phyloP scores from a whole-genome alignment of 2,888 invertebrate species.

The Drosophila ustulata region DNA sequence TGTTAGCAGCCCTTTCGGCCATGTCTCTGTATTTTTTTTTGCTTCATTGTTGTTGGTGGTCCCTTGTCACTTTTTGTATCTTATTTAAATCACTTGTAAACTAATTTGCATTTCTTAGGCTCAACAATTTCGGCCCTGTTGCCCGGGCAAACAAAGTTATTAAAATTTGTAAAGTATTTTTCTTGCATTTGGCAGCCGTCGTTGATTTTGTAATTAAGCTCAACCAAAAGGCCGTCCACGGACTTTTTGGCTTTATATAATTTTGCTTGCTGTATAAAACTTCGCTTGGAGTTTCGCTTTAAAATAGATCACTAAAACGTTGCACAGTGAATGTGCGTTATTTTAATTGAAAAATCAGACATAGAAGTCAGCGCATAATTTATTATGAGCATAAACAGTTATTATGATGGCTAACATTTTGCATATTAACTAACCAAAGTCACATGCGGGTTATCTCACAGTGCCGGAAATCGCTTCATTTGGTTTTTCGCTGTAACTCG shows the following conservation, averaged over 20 bases:
- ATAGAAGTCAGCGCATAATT: conserved; percentile 46
- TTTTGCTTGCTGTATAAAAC: conserved; percentile 7
- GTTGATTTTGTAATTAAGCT: conserved; percentile 64
- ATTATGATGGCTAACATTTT: conserved; percentile 56
- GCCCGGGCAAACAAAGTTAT: conserved; percentile 70
- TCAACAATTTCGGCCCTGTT: conserved; percentile 50
- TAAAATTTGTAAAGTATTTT: conserved; percentile 66
- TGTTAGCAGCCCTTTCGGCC: conserved; percentile 41
- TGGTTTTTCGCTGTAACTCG: conserved; percentile 42
- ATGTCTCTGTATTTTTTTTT: neutral
- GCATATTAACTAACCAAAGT: conserved; percentile 48
- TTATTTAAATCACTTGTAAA: conserved; percentile 77
- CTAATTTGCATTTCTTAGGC: conserved; percentile 76
- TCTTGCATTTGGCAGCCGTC: conserved; percentile 55
- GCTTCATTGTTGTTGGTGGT: conserved; percentile 37
- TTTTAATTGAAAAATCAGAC: conserved; percentile 44
- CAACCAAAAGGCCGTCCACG: conserved; percentile 17
- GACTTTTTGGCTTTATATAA: conserved; percentile 20
- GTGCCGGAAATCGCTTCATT: conserved; percentile 61
- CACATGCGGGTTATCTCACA: conserved; percentile 35
- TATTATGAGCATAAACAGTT: conserved; percentile 60
- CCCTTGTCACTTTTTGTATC: conserved; percentile 72
- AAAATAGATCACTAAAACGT: conserved; percentile 16
- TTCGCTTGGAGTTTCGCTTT: conserved; percentile 16
- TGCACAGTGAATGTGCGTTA: neutral